Percentiles rank a stretch among this genome's conserved stretches.
These are phyloP conservation scores for Itoplectis maculator DNA, from an alignment of 2,888 invertebrate genomes.

Conservation along the genomic window DNA sequence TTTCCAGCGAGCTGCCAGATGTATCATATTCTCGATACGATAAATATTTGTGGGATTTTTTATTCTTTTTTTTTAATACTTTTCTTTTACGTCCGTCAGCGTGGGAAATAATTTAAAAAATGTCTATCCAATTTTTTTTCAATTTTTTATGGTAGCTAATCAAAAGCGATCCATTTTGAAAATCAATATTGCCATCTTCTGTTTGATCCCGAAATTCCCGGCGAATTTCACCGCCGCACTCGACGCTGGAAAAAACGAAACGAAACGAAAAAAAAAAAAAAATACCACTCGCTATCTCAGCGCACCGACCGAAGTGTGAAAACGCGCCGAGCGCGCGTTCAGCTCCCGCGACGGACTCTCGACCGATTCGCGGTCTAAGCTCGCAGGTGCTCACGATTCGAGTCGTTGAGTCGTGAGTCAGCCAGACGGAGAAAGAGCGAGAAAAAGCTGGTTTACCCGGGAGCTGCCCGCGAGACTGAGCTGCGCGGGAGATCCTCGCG, in stretches of 20 bases:
- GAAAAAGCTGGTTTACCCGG: conserved; percentile 12
- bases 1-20: too few relatives aligned
- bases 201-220: neutral
- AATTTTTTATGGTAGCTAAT: too few relatives aligned
- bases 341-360: conserved; percentile 2
- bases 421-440: conserved; percentile 10
- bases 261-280: neutral
- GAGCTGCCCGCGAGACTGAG: conserved; percentile 32
- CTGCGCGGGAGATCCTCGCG: conserved; percentile 48
- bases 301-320: neutral
- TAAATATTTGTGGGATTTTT: too few relatives aligned
- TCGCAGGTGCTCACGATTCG: conserved; percentile 57
- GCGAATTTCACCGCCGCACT: too few relatives aligned
- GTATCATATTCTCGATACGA: too few relatives aligned
- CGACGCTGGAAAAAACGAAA: too few relatives aligned
- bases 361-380: conserved; percentile 2
- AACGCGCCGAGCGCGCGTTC: conserved; percentile 37
- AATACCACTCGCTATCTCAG: neutral
- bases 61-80: too few relatives aligned
- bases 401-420: conserved; percentile 57
- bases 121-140: too few relatives aligned
- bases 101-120: too few relatives aligned
- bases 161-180: too few relatives aligned
- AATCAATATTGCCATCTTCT: too few relatives aligned
- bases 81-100: too few relatives aligned